phyloP scores from a whole-genome alignment of 2,113 vertebrate genomes.

The Chauna torquata region DNA sequence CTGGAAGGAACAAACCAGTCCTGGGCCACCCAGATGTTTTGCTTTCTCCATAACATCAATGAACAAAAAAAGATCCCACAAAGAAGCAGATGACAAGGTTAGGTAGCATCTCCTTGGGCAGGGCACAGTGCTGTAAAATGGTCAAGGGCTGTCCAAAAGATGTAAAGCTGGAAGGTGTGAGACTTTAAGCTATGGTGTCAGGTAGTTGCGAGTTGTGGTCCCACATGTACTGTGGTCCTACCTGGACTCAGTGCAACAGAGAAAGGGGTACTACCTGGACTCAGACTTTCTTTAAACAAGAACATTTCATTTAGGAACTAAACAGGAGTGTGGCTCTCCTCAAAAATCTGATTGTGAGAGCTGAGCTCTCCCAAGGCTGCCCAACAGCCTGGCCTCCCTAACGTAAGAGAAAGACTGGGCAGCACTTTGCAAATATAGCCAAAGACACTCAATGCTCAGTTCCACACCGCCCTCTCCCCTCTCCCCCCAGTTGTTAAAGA shows the following conservation, averaged over 20 bases:
- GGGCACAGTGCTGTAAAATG: not conserved
- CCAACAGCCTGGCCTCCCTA: not conserved
- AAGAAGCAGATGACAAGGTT: not conserved
- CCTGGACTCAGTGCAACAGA: not conserved
- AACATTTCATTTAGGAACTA: not conserved
- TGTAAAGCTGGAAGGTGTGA: not conserved
- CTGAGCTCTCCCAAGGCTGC: not conserved
- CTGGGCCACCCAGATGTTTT: not conserved
- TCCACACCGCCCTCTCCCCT: too few relatives aligned
- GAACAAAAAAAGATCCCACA: not conserved
- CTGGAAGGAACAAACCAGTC: not conserved
- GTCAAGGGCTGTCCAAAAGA: not conserved
- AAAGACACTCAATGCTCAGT: not conserved
- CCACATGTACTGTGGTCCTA: not conserved
- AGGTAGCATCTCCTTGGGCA: not conserved
- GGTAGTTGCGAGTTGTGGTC: not conserved
- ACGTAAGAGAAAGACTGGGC: not conserved
- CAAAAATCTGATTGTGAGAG: not conserved
- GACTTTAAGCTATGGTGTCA: not conserved
- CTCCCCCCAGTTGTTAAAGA: not conserved
- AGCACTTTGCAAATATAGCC: not conserved
- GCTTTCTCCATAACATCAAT: not conserved
- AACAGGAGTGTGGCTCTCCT: not conserved
- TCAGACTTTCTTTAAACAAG: not conserved
- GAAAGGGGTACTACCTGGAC: not conserved